Conservation (phyloP, 2,113 vertebrate genomes). For the Pteropus alecto region DNA sequence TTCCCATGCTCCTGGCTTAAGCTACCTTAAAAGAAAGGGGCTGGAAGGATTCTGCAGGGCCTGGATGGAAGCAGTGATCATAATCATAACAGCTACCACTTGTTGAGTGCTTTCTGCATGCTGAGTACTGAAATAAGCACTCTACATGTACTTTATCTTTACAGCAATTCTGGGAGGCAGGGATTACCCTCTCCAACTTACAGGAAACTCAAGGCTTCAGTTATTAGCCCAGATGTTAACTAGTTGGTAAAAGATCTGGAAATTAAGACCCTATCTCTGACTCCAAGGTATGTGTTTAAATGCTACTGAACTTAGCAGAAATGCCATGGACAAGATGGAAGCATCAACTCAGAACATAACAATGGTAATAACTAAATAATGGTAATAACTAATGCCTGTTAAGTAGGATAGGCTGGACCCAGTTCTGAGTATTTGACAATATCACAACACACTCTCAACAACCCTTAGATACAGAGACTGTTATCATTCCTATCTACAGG, state of each 20-base stretch:
- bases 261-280: not conserved
- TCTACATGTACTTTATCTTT: not conserved
- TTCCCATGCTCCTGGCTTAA: not conserved
- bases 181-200: not conserved
- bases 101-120: not conserved
- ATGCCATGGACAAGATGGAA: not conserved
- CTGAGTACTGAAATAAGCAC: not conserved
- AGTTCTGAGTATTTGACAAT: not conserved
- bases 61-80: not conserved
- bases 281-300: not conserved
- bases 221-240: not conserved
- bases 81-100: not conserved
- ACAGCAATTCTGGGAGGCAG: not conserved
- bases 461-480: not conserved
- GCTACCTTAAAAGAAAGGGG: not conserved
- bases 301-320: not conserved
- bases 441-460: not conserved
- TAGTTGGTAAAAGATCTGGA: not conserved
- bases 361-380: not conserved
- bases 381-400: not conserved
- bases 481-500: not conserved
- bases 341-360: not conserved
- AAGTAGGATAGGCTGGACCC: accelerated
- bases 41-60: not conserved
- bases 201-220: not conserved